Evolutionary conservation across 2,888 invertebrate species (phyloP).

Genomic region (Tipula vernalis): DNA sequence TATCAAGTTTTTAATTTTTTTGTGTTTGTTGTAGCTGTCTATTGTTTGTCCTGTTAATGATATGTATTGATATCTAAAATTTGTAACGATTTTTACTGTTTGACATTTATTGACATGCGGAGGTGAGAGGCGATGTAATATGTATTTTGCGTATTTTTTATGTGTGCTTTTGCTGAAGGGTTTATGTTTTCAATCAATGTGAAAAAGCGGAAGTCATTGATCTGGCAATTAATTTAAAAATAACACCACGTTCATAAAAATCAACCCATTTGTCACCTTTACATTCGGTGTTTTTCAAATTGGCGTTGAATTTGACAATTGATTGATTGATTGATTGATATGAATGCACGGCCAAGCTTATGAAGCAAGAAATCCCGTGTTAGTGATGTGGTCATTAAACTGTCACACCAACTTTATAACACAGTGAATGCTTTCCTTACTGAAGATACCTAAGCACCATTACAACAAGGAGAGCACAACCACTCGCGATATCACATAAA

Average conservation of each 20-base stretch:
- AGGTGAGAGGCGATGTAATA: background rate
- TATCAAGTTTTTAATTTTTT: background rate
- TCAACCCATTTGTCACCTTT: background rate
- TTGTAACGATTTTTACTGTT: background rate
- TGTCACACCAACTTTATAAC: too few relatives aligned
- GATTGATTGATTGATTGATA: too few relatives aligned
- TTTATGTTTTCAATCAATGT: background rate
- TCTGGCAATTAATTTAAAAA: background rate
- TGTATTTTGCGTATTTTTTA: background rate
- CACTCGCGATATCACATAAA: too few relatives aligned
- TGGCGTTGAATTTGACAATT: too few relatives aligned
- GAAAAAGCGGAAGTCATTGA: background rate
- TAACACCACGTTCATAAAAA: background rate
- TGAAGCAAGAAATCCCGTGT: too few relatives aligned
- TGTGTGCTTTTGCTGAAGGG: background rate
- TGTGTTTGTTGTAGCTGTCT: background rate
- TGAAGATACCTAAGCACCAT: too few relatives aligned
- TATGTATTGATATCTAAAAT: background rate
- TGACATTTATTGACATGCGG: background rate
- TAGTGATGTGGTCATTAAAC: too few relatives aligned
- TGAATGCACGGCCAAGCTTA: too few relatives aligned
- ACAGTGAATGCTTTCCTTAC: too few relatives aligned
- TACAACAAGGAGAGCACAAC: too few relatives aligned
- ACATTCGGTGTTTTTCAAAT: too few relatives aligned
- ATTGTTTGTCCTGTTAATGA: background rate